A percentile compares a stretch with the other conserved stretches of the same genome.
Conservation (phyloP, 2,797 vertebrate genomes). For the Vultur gryphus region DNA sequence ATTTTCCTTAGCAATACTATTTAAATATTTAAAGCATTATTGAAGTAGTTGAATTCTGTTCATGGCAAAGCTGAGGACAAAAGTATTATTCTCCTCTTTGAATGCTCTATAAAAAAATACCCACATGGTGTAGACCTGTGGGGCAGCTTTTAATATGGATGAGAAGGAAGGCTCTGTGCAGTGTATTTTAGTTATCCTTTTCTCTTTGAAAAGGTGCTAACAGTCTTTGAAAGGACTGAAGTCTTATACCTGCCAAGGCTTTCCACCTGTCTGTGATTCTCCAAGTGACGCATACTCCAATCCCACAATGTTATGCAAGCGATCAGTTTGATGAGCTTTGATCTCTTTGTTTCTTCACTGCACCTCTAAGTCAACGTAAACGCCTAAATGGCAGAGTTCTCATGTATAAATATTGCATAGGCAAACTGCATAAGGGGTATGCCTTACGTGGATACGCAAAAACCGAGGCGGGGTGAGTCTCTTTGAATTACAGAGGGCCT, state of each 20-base stretch:
- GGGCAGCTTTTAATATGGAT: background rate
- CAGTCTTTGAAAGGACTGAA: background rate
- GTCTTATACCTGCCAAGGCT: background rate
- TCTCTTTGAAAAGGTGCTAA: background rate
- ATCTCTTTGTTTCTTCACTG: background rate
- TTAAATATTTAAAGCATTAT: slow-evolving; percentile 5
- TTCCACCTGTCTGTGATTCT: background rate
- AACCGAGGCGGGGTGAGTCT: background rate
- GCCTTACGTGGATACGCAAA: background rate
- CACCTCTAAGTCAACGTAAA: background rate
- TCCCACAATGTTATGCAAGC: background rate
- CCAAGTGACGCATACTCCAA: background rate
- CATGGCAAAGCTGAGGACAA: background rate
- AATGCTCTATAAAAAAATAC: background rate
- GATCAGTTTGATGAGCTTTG: background rate
- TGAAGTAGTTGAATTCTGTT: background rate
- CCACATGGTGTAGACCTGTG: background rate
- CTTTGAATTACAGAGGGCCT: background rate
- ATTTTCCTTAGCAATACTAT: background rate
- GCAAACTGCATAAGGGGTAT: background rate
- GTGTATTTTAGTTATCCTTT: background rate
- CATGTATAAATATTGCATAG: rapidly evolving
- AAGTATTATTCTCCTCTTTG: background rate
- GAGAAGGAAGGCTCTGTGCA: background rate
- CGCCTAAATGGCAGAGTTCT: background rate